Conservation (phyloP, 2,888 invertebrate genomes). For the Caenorhabditis imperialis region DNA sequence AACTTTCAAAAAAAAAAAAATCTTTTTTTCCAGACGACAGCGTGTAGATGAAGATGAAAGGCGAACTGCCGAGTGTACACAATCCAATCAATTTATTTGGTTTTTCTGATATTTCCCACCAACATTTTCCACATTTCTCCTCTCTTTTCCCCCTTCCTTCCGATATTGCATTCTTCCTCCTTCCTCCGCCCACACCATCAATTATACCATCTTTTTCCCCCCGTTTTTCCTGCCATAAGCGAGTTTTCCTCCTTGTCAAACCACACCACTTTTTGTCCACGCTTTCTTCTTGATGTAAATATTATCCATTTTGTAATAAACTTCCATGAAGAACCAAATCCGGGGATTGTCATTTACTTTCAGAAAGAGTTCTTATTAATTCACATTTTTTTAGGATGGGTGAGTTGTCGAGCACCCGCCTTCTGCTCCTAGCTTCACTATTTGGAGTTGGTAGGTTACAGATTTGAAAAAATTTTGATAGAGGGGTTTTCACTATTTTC, state of each 20-base stretch:
- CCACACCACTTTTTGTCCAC: neutral
- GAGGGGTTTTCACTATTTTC: no score
- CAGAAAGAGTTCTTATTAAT: no score
- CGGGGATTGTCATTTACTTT: no score
- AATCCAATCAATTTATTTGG: neutral
- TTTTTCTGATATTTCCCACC: neutral
- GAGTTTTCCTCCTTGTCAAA: slow-evolving; percentile 23
- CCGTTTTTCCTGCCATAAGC: slow-evolving; percentile 20
- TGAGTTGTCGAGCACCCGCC: no score
- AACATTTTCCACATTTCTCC: neutral
- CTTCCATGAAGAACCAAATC: no score
- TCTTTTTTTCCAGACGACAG: slow-evolving; percentile 51
- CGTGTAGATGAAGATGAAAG: slow-evolving; percentile 17
- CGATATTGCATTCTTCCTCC: neutral
- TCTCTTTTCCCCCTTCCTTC: slow-evolving; percentile 3
- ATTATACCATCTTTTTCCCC: neutral
- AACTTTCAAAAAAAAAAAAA: neutral
- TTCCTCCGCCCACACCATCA: neutral
- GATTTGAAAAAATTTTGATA: no score
- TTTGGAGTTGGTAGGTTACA: no score
- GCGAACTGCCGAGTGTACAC: neutral
- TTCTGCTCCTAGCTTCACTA: no score
- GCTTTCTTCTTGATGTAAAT: neutral
- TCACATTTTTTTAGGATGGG: no score
- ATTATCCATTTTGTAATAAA: neutral